These are phyloP conservation scores for Microplitis demolitor DNA, from an alignment of 1,140 invertebrate genomes.

Conservation along the genomic window DNA sequence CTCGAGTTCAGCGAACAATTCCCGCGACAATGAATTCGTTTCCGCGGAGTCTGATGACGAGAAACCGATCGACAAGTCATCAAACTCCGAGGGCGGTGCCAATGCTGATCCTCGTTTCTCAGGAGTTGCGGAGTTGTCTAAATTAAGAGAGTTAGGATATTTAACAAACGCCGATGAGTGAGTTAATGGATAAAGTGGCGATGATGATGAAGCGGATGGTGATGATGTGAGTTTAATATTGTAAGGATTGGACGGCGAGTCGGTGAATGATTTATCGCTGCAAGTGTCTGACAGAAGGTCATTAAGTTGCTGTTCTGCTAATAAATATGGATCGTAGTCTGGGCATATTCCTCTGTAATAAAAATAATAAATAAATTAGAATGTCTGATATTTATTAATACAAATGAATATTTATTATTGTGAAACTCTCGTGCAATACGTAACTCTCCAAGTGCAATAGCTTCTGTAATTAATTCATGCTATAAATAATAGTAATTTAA, in stretches of 20 bases:
- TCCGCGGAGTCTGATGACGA: slow-evolving; percentile 52
- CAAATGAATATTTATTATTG: not conserved
- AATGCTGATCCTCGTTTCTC: slow-evolving; percentile 54
- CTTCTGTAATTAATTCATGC: not conserved
- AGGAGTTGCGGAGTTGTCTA: slow-evolving; percentile 1
- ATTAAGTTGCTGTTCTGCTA: slow-evolving; percentile 72
- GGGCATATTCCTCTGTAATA: slow-evolving; percentile 54
- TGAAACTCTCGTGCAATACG: too few species aligned
- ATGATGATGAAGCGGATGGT: not conserved
- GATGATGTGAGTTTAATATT: slow-evolving; percentile 21
- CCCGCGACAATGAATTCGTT: slow-evolving; percentile 44
- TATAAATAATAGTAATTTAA: not conserved
- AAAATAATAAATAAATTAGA: not conserved
- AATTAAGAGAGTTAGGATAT: slow-evolving; percentile 39
- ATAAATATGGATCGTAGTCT: slow-evolving; percentile 70
- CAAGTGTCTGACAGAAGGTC: slow-evolving; percentile 64
- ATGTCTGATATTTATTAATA: not conserved
- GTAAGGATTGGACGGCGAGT: slow-evolving; percentile 26
- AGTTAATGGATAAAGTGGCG: slow-evolving; percentile 45
- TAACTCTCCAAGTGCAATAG: not conserved
- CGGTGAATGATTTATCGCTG: slow-evolving; percentile 45
- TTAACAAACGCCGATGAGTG: slow-evolving; percentile 58
- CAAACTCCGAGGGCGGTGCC: slow-evolving; percentile 55
- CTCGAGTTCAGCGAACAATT: slow-evolving; percentile 27
- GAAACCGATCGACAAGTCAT: slow-evolving; percentile 48